Conservation (phyloP, 2,888 invertebrate species). For the Apeira syringaria region DNA sequence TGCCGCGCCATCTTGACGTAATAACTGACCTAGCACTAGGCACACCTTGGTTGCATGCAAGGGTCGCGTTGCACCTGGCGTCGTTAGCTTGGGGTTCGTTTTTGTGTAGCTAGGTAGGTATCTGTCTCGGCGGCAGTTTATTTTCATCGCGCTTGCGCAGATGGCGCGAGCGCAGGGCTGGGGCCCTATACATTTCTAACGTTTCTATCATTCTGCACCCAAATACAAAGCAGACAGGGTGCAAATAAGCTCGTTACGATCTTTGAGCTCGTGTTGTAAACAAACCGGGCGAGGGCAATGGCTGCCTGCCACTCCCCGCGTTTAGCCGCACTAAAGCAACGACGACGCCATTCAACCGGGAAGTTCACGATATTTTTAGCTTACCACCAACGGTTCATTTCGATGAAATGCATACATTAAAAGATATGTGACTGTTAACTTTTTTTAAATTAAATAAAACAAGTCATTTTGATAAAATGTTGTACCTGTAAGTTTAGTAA, state of each 20-base stretch:
- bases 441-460: too few species aligned
- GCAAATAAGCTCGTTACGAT: conserved; percentile 51
- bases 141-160: conserved; percentile 76
- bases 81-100: conserved; percentile 48
- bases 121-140: conserved; percentile 70
- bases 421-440: too few species aligned
- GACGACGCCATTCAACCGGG: conserved; percentile 81
- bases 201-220: conserved; percentile 57
- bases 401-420: conserved; percentile 44
- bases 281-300: conserved; percentile 82
- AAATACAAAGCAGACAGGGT: conserved; percentile 55
- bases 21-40: conserved; percentile 75
- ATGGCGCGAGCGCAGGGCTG: conserved; percentile 74
- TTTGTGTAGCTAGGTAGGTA: conserved; percentile 62
- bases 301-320: conserved; percentile 77
- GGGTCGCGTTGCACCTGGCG: conserved; percentile 71
- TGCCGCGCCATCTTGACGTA: conserved; percentile 43
- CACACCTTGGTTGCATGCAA: conserved; percentile 53
- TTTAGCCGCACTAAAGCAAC: conserved; percentile 40
- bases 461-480: too few species aligned
- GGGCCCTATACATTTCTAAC: conserved; percentile 44
- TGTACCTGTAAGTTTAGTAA: too few species aligned
- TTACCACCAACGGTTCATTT: conserved; percentile 60
- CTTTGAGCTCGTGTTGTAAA: conserved; percentile 68
- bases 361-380: conserved; percentile 81